phyloP scores from a whole-genome alignment of 1,140 invertebrate genomes.

The Papilio xuthus region DNA sequence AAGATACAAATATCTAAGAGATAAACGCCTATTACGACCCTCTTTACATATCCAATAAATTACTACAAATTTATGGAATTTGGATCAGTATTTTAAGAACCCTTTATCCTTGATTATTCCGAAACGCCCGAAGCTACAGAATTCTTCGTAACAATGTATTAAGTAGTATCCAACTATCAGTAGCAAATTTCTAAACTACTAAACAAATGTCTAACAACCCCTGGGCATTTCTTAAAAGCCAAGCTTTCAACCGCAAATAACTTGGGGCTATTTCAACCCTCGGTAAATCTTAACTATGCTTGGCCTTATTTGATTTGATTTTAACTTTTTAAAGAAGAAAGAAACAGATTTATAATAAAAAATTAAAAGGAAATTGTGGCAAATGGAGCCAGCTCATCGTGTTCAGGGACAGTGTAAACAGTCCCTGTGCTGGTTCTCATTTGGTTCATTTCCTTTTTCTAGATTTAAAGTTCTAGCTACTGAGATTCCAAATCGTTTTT shows the following conservation, averaged over 20 bases:
- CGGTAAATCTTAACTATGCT: not conserved
- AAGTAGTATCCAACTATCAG: conserved; percentile 5
- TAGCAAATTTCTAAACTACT: not conserved
- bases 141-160: conserved; percentile 1
- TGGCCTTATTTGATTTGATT: not conserved
- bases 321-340: too few relatives aligned
- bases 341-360: too few relatives aligned
- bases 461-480: too few relatives aligned
- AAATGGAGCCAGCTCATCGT: too few relatives aligned
- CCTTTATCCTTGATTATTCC: not conserved
- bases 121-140: not conserved
- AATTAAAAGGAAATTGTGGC: too few relatives aligned
- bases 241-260: not conserved
- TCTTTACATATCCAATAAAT: not conserved
- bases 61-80: not conserved
- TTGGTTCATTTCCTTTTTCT: too few relatives aligned
- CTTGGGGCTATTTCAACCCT: not conserved
- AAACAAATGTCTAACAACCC: not conserved
- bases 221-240: conserved; percentile 11
- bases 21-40: too few relatives aligned
- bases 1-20: too few relatives aligned
- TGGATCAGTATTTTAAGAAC: not conserved
- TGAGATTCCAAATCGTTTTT: too few relatives aligned
- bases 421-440: too few relatives aligned
- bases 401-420: too few relatives aligned